Evolutionary conservation across 2,888 invertebrate species (phyloP), one percentile per base, ranked within the genome.

Genomic region (Tanytarsus gracilentus): DNA sequence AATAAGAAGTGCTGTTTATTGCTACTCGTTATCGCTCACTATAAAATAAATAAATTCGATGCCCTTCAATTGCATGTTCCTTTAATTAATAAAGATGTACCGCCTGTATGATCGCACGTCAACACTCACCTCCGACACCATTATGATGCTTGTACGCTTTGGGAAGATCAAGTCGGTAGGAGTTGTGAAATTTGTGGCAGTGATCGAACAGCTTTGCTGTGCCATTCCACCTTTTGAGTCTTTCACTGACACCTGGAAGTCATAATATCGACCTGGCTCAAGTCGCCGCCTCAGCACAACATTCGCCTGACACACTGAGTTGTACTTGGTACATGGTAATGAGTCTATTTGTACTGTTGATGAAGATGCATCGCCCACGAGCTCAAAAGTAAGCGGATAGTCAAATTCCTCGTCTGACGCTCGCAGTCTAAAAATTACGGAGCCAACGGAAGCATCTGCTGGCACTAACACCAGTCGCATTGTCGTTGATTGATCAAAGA

Each of bases 241-340:
- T 66, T 81, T 78, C 61, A 83, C 85, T 14, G 81, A 79, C 63
- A 82, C 77, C 64, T 84, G 79, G 74, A 89, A 90, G 76, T 90
- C 89, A 73, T 90, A 88, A 68, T 85, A 85, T 63, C 89, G 81
- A n/a, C 88, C 88, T 0, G 85, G 81, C 71, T 87, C 86, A 66
- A 93, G 75, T 63, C 85, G 78, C 66, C 85, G 79, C 65, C 84
- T 81, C 64, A 93, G 77, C 64, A 89, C 80, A 66, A 93, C 85
- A 73, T 92, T 91, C 61, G 91, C 91, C 73, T 91, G 89, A 74
- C 92, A 92, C 67, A 89, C 85, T 56, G 88, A 88, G 76, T 91
- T 88, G 76, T 88, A 88, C 65, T 85, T 80, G 62, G 86, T 86
- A 76, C 92, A 92, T 51, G 90, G 88, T 62, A 92, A 79, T 65